Percentiles rank a stretch among this genome's conserved stretches.
phyloP scores from a whole-genome alignment of 2,888 invertebrate species.

The Lottia scabra region DNA sequence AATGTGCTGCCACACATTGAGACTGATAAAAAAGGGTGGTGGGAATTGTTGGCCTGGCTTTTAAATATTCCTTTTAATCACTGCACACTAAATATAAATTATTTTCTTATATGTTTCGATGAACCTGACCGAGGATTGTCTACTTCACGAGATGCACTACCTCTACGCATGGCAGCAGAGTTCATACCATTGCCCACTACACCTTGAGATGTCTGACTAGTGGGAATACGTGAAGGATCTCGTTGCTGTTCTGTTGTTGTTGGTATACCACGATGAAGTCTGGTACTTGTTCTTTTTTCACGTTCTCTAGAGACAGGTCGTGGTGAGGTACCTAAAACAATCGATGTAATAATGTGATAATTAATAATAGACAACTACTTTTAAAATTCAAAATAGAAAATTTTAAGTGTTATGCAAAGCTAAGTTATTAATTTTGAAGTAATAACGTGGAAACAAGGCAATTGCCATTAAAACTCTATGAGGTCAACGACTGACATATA shows the following conservation, averaged over 20 bases:
- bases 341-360: too few species aligned
- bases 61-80: too few species aligned
- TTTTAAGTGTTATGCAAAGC: too few species aligned
- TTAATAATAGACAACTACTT: too few species aligned
- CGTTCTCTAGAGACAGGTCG: slow-evolving; percentile 64
- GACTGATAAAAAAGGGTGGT: too few species aligned
- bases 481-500: too few species aligned
- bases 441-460: too few species aligned
- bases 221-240: slow-evolving; percentile 54
- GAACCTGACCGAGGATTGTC: slow-evolving; percentile 54
- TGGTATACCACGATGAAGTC: slow-evolving; percentile 64
- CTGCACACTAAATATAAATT: slow-evolving; percentile 18
- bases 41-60: too few species aligned
- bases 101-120: slow-evolving; percentile 55
- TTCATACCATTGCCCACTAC: slow-evolving; percentile 46
- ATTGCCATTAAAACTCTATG: too few species aligned
- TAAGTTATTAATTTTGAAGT: too few species aligned
- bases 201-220: slow-evolving; percentile 53
- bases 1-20: too few species aligned
- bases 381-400: too few species aligned
- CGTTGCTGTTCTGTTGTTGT: slow-evolving; percentile 53
- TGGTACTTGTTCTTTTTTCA: slow-evolving; percentile 61
- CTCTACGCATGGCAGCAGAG: slow-evolving; percentile 53
- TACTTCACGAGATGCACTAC: slow-evolving; percentile 63
- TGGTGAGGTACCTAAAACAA: slow-evolving; percentile 59